These are phyloP conservation scores for Orcinus orca DNA, from an alignment of 2,113 vertebrate genomes.

Conservation along the genomic window DNA sequence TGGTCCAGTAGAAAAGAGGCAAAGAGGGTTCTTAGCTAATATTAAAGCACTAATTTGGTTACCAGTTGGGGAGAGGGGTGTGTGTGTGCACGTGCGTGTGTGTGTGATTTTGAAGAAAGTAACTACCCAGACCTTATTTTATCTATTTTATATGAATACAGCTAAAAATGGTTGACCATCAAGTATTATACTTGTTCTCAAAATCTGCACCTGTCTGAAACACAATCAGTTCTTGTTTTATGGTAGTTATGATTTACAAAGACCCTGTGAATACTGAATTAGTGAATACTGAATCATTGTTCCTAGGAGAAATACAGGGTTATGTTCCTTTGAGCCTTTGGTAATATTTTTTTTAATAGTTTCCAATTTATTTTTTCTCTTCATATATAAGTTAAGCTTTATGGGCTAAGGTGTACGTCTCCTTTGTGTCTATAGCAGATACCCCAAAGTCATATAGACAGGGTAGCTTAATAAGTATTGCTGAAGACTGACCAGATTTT, in stretches of 20 bases:
- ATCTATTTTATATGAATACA: background rate
- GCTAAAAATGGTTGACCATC: background rate
- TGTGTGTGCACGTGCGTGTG: background rate
- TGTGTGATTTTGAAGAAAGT: background rate
- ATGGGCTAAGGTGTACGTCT: too few species aligned
- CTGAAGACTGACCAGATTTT: too few species aligned
- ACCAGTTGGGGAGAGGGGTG: background rate
- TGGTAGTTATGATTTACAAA: background rate
- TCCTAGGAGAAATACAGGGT: background rate
- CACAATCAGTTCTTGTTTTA: background rate
- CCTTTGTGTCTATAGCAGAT: too few species aligned
- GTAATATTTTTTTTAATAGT: background rate
- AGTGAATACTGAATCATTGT: background rate
- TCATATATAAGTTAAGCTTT: too few species aligned
- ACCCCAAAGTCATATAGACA: too few species aligned
- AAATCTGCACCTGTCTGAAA: background rate
- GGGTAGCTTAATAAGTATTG: too few species aligned
- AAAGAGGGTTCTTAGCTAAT: background rate
- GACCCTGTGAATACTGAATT: background rate
- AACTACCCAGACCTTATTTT: background rate
- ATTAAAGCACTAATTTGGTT: background rate
- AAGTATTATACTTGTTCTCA: background rate
- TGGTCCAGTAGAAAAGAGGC: background rate
- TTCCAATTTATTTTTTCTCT: too few species aligned
- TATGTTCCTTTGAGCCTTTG: background rate